These are phyloP conservation scores for Ladona fulva DNA, from an alignment of 1,140 invertebrate species.

Conservation along the genomic window DNA sequence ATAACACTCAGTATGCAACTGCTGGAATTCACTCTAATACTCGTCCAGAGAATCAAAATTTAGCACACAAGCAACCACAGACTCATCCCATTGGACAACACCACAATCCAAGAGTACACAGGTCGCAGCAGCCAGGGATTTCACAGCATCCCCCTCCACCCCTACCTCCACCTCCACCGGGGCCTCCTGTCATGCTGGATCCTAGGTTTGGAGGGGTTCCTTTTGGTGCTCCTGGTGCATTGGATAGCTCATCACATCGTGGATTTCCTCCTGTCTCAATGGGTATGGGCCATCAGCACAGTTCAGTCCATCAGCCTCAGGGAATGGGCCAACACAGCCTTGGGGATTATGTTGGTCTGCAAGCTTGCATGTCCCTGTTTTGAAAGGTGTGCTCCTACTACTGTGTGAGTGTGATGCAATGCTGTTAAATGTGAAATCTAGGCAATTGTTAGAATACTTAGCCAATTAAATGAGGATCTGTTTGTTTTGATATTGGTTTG, in stretches of 20 bases:
- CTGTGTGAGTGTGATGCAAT: too few species aligned
- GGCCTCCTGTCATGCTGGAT: not conserved
- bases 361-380: conserved; percentile 11
- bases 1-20: not conserved
- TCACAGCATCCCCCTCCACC: not conserved
- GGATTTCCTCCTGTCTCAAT: not conserved
- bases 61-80: not conserved
- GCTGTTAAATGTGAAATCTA: too few species aligned
- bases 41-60: not conserved
- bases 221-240: not conserved
- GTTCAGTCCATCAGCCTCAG: not conserved
- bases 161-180: not conserved
- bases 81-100: not conserved
- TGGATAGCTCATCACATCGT: not conserved
- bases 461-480: too few species aligned
- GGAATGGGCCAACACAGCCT: conserved; percentile 3
- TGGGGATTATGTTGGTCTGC: not conserved
- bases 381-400: not conserved
- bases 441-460: too few species aligned
- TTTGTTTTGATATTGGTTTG: too few species aligned
- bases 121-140: not conserved
- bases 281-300: not conserved
- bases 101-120: not conserved
- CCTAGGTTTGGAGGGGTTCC: not conserved
- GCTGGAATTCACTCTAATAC: not conserved